Percentiles rank a stretch among this genome's conserved stretches.
phyloP scores from a whole-genome alignment of 2,113 vertebrate genomes.

The Puffinus mauretanicus region DNA sequence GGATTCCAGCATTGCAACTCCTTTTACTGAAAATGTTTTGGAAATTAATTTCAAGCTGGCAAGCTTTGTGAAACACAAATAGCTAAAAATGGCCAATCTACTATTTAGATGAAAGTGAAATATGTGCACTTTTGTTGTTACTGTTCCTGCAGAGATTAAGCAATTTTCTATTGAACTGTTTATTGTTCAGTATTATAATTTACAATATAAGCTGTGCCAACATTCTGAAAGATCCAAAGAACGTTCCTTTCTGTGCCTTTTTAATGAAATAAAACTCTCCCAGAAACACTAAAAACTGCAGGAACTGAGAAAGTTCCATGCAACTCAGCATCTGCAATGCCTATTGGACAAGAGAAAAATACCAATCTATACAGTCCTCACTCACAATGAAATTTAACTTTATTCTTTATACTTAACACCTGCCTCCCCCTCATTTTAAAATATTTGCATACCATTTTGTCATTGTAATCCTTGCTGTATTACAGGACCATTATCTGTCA shows the following conservation, averaged over 20 bases:
- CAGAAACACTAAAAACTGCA: not conserved
- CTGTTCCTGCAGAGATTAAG: not conserved
- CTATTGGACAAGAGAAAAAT: not conserved
- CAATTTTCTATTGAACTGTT: not conserved
- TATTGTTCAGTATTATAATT: not conserved
- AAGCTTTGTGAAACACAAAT: not conserved
- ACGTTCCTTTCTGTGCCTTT: not conserved
- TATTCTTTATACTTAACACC: not conserved
- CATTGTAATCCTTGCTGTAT: not conserved
- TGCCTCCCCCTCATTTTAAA: not conserved
- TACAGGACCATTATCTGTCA: not conserved
- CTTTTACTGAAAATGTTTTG: not conserved
- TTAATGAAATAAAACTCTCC: not conserved
- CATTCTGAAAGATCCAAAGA: not conserved
- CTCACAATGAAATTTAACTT: not conserved
- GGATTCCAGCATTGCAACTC: not conserved
- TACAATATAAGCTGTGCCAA: not conserved
- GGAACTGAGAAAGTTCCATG: not conserved
- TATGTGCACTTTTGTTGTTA: not conserved
- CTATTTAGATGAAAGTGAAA: not conserved
- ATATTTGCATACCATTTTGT: conserved; percentile 1
- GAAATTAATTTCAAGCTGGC: conserved; percentile 3
- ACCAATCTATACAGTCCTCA: not conserved
- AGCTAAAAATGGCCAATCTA: not conserved
- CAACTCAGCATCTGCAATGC: not conserved